phyloP scores from a whole-genome alignment of 2,797 vertebrate species.

The Bucorvus abyssinicus region DNA sequence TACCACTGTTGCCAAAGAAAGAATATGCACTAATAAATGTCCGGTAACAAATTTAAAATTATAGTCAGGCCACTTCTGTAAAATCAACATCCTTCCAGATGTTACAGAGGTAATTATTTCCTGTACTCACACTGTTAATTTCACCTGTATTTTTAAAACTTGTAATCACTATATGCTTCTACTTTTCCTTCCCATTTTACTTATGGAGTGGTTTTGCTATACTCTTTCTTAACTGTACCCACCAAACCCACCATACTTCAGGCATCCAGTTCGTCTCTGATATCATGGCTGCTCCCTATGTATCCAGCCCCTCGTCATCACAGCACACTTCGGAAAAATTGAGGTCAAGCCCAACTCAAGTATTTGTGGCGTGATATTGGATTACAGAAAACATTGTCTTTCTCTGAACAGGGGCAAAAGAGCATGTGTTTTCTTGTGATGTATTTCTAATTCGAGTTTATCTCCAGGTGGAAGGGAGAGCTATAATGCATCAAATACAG shows the following conservation, averaged over 20 bases:
- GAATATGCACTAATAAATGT: background rate
- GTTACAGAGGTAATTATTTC: background rate
- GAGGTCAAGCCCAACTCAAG: background rate
- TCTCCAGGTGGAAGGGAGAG: slow-evolving; percentile 39
- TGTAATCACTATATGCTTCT: background rate
- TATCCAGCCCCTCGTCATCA: background rate
- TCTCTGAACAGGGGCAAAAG: background rate
- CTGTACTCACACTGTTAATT: background rate
- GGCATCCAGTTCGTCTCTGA: background rate
- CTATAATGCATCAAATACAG: slow-evolving; percentile 59
- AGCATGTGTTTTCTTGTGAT: background rate
- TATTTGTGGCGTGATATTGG: background rate
- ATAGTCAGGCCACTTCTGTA: background rate
- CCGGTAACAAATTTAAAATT: background rate
- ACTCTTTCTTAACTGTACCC: background rate
- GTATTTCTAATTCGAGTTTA: background rate
- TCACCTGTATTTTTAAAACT: background rate
- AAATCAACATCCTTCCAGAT: background rate
- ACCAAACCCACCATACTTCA: background rate
- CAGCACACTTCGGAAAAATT: background rate
- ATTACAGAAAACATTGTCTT: background rate
- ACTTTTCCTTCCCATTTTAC: background rate
- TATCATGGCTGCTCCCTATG: background rate
- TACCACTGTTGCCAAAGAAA: background rate
- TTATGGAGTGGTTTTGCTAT: background rate